phyloP scores from a whole-genome alignment of 2,113 vertebrate species.

The Phainopepla nitens region DNA sequence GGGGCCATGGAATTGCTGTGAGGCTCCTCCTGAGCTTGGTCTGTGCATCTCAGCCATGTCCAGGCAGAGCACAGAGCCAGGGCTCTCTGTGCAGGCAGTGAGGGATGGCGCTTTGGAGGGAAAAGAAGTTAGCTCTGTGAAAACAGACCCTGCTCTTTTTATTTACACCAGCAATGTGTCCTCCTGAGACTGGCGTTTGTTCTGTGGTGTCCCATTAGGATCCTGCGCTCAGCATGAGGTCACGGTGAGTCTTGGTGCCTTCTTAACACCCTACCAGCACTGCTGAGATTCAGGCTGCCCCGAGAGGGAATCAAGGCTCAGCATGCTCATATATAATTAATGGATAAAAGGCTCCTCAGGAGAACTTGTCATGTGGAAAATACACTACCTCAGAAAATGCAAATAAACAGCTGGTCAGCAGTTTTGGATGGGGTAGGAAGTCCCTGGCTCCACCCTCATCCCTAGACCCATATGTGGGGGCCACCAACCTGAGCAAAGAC shows the following conservation, averaged over 20 bases:
- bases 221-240: neutral
- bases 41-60: neutral
- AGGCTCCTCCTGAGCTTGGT: neutral
- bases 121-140: neutral
- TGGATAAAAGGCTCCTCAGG: neutral
- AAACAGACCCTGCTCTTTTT: neutral
- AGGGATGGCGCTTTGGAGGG: neutral
- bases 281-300: neutral
- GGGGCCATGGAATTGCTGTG: neutral
- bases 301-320: neutral
- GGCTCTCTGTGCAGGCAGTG: accelerated
- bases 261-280: neutral
- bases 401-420: neutral
- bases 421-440: neutral
- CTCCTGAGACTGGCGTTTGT: neutral
- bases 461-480: neutral
- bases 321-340: neutral
- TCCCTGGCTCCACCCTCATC: neutral
- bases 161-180: neutral
- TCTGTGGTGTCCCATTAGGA: neutral
- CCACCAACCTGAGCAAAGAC: neutral
- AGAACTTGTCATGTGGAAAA: neutral
- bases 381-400: neutral
- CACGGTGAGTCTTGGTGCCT: neutral
- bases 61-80: neutral